phyloP scores from a whole-genome alignment of 2,888 invertebrate species.

The Apotomis betuletana region DNA sequence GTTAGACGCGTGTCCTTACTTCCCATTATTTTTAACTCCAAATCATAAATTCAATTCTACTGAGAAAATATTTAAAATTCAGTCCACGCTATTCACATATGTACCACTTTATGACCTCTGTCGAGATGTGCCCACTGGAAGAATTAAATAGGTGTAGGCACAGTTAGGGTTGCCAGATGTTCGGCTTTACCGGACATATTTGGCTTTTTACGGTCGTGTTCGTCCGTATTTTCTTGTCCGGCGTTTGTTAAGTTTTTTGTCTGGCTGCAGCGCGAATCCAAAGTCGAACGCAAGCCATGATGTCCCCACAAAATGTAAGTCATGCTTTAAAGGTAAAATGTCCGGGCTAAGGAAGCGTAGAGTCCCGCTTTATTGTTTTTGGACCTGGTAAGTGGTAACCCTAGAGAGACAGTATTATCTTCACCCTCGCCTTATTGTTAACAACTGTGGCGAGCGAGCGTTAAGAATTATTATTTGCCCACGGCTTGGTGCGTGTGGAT shows the following conservation, averaged over 20 bases:
- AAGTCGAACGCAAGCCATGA: no score
- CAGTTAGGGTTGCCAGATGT: neutral
- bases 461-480: constrained; percentile 16
- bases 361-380: no score
- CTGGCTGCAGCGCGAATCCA: no score
- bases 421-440: constrained; percentile 32
- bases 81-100: constrained; percentile 37
- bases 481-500: no score
- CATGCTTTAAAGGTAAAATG: no score
- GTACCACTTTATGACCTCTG: constrained; percentile 35
- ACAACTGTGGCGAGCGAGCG: constrained; percentile 17
- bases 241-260: no score
- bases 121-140: constrained; percentile 10
- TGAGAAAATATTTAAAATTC: constrained; percentile 38
- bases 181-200: no score
- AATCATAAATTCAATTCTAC: constrained; percentile 36
- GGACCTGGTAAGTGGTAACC: no score
- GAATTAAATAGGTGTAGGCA: constrained; percentile 32
- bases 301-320: no score
- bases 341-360: no score
- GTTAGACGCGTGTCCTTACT: neutral
- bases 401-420: constrained; percentile 7
- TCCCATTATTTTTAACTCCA: constrained; percentile 15
- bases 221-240: no score
- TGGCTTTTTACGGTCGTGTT: no score